Evolutionary conservation across 2,888 invertebrate genomes (phyloP), one percentile per base, ranked within the genome.

Genomic region (Acrobasis repandana): DNA sequence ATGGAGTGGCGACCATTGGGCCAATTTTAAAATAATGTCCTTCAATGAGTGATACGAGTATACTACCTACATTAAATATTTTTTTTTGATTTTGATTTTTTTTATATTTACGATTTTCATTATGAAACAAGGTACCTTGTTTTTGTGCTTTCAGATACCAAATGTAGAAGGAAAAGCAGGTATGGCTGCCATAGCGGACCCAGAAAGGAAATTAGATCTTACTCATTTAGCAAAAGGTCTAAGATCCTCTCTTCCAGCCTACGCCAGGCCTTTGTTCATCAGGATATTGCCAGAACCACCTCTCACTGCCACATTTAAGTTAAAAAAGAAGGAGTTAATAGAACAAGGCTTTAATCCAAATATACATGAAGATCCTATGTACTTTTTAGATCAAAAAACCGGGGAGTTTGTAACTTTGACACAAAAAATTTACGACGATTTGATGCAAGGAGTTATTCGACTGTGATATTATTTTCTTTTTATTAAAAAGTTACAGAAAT

Each of bases 171-270:
- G 98, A 0, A 95, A 95, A 82, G 98, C 98, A 0, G 98, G 98
- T 5, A 98, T 99, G 98, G 97, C 95, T 0, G 97, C 98, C 0
- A 96, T 98, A 59, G 95, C 96, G 0, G 97, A 98, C 76, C 93
- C 95, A 0, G 93, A 95, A 2, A 90, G 92, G 14, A 93, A 93
- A 59, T 74, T 97, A 11, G 94, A 96, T 74, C 79, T 96, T 14
- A 76, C 88, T 2, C 82, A 89, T 0, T 67, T 92, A n/a, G 71
- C 85, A 0, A 81, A 83, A 66, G 85, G 86, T 0, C 66, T 92
- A 0, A 82, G 76, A 18, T 69, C 94, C n/a, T 93, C 94, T 28
- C 88, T 99, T 11, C 97, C 98, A 0, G 73, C 93, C 0, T 99
- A 97, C 79, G 97, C 99, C 0, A 93, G 96, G 58, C 99, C 99